phyloP scores from a whole-genome alignment of 1,140 invertebrate genomes.

The Drosophila athabasca region DNA sequence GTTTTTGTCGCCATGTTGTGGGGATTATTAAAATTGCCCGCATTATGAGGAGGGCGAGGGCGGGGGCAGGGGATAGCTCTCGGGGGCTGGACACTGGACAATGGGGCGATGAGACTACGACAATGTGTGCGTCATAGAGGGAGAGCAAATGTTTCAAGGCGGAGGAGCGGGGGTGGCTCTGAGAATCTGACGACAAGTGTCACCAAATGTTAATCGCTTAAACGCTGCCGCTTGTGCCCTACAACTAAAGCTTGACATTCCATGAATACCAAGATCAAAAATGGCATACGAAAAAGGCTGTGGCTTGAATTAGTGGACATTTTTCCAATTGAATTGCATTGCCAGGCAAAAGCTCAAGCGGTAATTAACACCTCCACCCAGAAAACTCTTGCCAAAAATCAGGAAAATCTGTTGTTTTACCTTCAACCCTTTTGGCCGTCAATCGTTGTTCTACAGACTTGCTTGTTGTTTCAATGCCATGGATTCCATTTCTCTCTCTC shows the following conservation, averaged over 20 bases:
- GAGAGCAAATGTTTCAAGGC: too few relatives aligned
- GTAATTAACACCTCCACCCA: slow-evolving; percentile 47
- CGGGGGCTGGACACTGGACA: too few relatives aligned
- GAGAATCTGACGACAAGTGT: too few relatives aligned
- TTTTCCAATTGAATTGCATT: slow-evolving; percentile 27
- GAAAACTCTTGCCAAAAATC: slow-evolving; percentile 14
- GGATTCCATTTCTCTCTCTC: background rate
- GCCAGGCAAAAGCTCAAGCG: background rate
- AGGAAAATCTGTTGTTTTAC: slow-evolving; percentile 3
- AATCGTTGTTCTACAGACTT: slow-evolving; percentile 23
- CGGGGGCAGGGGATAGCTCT: too few relatives aligned
- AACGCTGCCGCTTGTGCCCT: slow-evolving; percentile 10
- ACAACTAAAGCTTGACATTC: too few relatives aligned
- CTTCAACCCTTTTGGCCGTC: slow-evolving; percentile 38
- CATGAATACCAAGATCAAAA: background rate
- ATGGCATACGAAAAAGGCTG: too few relatives aligned
- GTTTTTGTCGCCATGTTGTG: slow-evolving; percentile 14
- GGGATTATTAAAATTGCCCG: slow-evolving; percentile 11
- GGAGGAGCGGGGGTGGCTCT: too few relatives aligned
- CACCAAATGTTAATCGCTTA: too few relatives aligned
- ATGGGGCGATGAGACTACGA: too few relatives aligned
- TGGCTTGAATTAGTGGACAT: slow-evolving; percentile 1
- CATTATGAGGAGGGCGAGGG: background rate
- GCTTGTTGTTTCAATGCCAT: slow-evolving; percentile 1
- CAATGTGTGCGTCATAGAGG: too few relatives aligned